These are phyloP conservation scores for Tenrec ecaudatus DNA, from an alignment of 2,113 vertebrate genomes.

Conservation along the genomic window DNA sequence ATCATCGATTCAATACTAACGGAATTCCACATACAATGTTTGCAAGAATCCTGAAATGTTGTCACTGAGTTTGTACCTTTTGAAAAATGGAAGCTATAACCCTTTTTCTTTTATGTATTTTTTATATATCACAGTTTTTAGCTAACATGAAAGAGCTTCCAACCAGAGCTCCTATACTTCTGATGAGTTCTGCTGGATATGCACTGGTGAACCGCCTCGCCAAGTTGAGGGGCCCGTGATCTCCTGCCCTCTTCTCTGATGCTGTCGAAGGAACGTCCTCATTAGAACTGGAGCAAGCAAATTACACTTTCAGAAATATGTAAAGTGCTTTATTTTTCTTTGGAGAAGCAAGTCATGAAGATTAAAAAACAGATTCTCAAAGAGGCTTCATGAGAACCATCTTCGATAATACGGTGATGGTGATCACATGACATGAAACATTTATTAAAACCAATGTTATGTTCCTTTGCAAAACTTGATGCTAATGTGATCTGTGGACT, in stretches of 20 bases:
- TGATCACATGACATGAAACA: neutral
- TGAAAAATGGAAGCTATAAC: neutral
- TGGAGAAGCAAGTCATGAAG: constrained; percentile 29
- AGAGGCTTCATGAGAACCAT: neutral
- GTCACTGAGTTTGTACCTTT: neutral
- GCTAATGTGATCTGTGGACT: neutral
- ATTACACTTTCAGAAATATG: constrained; percentile 12
- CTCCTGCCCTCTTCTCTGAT: neutral
- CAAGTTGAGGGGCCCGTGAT: neutral
- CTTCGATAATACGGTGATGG: neutral
- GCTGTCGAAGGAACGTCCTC: neutral
- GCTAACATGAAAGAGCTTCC: neutral
- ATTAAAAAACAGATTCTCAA: neutral
- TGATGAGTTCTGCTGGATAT: neutral
- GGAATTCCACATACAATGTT: neutral
- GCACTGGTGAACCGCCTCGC: neutral
- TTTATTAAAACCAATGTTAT: neutral
- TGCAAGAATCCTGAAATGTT: constrained; percentile 31
- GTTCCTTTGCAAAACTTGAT: no score
- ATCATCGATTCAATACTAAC: neutral
- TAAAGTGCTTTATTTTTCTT: neutral
- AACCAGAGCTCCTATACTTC: neutral
- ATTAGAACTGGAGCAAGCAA: neutral
- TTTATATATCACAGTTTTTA: neutral
- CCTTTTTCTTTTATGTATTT: neutral